Conservation (phyloP, 1,140 invertebrate species). For the Eupristina koningsbergeri region DNA sequence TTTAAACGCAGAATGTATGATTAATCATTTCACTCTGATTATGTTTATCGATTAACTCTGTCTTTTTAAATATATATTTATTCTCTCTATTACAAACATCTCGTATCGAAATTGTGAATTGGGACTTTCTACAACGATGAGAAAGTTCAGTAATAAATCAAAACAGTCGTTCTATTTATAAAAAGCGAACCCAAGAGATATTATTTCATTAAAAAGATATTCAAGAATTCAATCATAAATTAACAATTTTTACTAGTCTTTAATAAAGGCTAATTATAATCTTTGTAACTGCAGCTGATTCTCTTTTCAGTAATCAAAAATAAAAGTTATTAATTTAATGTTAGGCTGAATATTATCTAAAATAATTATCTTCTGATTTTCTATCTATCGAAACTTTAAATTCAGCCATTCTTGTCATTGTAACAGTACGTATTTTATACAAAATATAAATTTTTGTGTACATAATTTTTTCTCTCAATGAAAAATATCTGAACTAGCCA, state of each 20-base stretch:
- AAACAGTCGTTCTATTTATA: conserved; percentile 22
- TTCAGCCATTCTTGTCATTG: not conserved
- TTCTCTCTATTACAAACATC: conserved; percentile 24
- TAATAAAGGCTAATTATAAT: not conserved
- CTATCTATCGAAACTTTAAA: not conserved
- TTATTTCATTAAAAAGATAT: conserved; percentile 11
- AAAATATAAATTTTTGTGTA: not conserved
- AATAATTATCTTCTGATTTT: not conserved
- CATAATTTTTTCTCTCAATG: not conserved
- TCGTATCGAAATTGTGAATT: conserved; percentile 29
- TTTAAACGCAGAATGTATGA: conserved; percentile 22
- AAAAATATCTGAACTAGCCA: not conserved
- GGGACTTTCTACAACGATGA: conserved; percentile 34
- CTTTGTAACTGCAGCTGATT: not conserved
- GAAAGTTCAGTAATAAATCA: conserved; percentile 41
- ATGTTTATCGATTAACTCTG: not conserved
- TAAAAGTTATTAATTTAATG: not conserved
- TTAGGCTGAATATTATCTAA: not conserved
- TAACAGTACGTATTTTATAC: not conserved
- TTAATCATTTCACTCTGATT: conserved; percentile 25
- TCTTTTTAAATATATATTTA: conserved; percentile 29
- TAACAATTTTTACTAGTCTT: conserved; percentile 27
- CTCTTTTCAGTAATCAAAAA: too few species aligned
- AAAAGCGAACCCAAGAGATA: conserved; percentile 18
- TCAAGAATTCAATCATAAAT: conserved; percentile 9